Conservation (phyloP, 2,113 vertebrate species). For the Callaeas wilsoni region DNA sequence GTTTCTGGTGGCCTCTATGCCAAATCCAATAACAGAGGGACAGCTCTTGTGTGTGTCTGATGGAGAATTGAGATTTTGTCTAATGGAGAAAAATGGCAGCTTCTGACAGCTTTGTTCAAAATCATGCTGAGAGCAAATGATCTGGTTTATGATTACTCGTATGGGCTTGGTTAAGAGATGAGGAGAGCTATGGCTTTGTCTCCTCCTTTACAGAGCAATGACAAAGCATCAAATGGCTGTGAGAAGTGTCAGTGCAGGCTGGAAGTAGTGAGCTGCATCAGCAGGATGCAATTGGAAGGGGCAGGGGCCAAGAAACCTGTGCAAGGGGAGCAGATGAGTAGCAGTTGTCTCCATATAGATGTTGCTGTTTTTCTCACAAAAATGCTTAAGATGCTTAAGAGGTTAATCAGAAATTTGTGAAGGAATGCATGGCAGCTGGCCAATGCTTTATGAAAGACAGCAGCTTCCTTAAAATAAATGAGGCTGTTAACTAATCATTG, state of each 20-base stretch:
- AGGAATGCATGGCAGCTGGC: not conserved
- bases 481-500: not conserved
- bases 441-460: not conserved
- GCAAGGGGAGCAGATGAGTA: not conserved
- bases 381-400: not conserved
- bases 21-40: not conserved
- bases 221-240: not conserved
- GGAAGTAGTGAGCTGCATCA: not conserved
- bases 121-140: not conserved
- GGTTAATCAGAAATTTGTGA: not conserved
- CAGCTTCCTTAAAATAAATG: constrained; percentile 24
- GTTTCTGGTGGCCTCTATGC: not conserved
- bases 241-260: not conserved
- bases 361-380: not conserved
- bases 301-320: not conserved
- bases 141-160: not conserved
- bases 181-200: not conserved
- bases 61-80: not conserved
- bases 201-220: not conserved
- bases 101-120: not conserved
- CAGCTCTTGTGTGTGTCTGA: not conserved
- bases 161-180: not conserved
- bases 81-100: not conserved
- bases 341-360: not conserved
- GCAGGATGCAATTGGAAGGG: not conserved